phyloP scores from a whole-genome alignment of 2,113 vertebrate genomes.

The Amphiprion ocellaris region DNA sequence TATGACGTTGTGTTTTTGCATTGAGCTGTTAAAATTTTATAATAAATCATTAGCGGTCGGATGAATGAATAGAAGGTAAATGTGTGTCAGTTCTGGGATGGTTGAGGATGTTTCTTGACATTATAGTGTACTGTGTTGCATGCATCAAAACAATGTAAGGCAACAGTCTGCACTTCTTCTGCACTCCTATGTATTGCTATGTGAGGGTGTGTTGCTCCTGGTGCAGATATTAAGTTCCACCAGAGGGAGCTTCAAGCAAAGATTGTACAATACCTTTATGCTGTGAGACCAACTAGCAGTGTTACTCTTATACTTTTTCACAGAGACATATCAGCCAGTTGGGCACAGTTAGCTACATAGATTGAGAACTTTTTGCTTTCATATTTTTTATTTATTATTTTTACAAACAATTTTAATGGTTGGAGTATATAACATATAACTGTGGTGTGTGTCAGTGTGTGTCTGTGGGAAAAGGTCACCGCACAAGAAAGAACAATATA shows the following conservation, averaged over 20 bases:
- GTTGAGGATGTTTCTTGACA: not conserved
- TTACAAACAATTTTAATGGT: not conserved
- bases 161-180: not conserved
- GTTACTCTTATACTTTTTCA: not conserved
- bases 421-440: not conserved
- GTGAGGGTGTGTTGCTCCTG: not conserved
- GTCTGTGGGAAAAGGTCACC: not conserved
- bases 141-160: not conserved
- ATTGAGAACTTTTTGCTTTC: not conserved
- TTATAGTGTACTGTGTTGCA: not conserved
- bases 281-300: too few relatives aligned
- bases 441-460: not conserved
- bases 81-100: not conserved
- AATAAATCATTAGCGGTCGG: not conserved
- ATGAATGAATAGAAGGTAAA: not conserved
- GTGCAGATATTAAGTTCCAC: conserved; percentile 42
- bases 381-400: not conserved
- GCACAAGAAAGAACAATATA: conserved; percentile 10
- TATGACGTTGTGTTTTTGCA: not conserved
- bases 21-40: not conserved
- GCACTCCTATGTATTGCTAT: not conserved
- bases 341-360: not conserved
- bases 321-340: not conserved
- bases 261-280: not conserved
- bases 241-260: conserved; percentile 73